Base-by-base conservation (phyloP, 1,140 invertebrate species). In the Condylostylus longicornis region DNA sequence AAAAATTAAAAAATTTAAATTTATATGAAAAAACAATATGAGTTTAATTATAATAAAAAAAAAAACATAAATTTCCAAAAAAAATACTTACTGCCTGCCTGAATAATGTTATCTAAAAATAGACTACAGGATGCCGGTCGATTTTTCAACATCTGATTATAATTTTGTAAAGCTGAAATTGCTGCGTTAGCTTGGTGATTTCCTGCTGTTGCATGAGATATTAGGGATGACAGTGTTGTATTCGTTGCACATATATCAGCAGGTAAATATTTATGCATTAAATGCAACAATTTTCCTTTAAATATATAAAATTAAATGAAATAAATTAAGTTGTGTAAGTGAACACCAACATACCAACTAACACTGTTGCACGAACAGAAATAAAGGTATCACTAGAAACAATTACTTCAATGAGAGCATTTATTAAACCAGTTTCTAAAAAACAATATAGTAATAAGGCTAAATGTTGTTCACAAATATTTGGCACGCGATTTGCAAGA, bases 371-470 rank as follows among this genome's bases (percentile, higher is more conserved):
- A 38, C 84, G 70, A 25, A 95, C 80, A 25, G 85, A 90, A 42
- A 95, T 77, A 51, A 85, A 79, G 5, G 80, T 81, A 53, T 90
- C 87, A 45, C 79, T 81, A 18, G 78, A 80, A 5, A 88, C 79
- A 46, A 94, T 85, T 4, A 93, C 89, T 66, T 94, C 84, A 10
- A 85, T 82, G 23, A 97, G 67, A 10, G 88, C 89, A 53, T 84
- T 79, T 29, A 93, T 67, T 9, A 96, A 57, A 28, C 89, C 87
- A 40, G 75, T 79, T 61, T 86, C 79, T 25, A 95, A 62, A 55
- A 95, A 82, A 48, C 82, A 77, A 49, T 88, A 82, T 5, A 97
- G 69, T 40, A 96, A 59, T 13, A 96, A 61, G n/a, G 88, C 77
- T 45, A 85, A 65, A 65, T 96, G 90, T 55, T 91, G 82, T 56